phyloP scores from a whole-genome alignment of 2,888 invertebrate species.

The Sericinus montela region DNA sequence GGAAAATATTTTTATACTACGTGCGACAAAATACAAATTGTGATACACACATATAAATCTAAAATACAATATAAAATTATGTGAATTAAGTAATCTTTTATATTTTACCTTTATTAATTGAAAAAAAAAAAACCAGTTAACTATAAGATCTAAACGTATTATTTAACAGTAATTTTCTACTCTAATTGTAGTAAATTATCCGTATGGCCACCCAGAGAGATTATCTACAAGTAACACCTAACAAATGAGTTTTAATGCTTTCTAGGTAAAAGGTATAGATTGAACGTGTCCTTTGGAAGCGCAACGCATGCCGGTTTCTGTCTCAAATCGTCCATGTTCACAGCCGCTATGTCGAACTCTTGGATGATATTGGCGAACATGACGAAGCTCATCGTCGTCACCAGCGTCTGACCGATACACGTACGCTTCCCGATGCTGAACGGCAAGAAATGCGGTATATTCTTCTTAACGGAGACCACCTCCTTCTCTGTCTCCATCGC shows the following conservation, averaged over 20 bases:
- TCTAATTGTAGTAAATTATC: neutral
- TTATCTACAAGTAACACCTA: slow-evolving; percentile 26
- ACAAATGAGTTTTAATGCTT: slow-evolving; percentile 43
- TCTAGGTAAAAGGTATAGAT: slow-evolving; percentile 79
- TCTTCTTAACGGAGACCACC: slow-evolving; percentile 64
- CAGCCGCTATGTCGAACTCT: slow-evolving; percentile 82
- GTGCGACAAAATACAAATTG: neutral
- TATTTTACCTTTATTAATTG: too few relatives aligned
- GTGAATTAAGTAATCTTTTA: too few relatives aligned
- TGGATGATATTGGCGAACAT: slow-evolving; percentile 86
- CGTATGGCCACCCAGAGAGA: slow-evolving; percentile 22
- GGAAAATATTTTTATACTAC: neutral
- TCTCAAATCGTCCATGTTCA: slow-evolving; percentile 70
- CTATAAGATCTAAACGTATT: too few relatives aligned
- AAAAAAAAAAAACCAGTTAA: too few relatives aligned
- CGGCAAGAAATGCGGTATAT: slow-evolving; percentile 87
- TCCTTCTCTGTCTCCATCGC: slow-evolving; percentile 51
- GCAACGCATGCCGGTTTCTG: slow-evolving; percentile 86
- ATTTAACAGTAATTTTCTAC: too few relatives aligned
- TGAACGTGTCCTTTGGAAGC: slow-evolving; percentile 85
- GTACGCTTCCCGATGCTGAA: slow-evolving; percentile 93
- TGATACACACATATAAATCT: too few relatives aligned
- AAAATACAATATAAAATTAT: too few relatives aligned
- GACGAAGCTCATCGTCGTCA: slow-evolving; percentile 87
- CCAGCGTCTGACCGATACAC: slow-evolving; percentile 90